Base-by-base conservation (phyloP, 2,888 invertebrate genomes). In the Ganaspis brasiliensis region DNA sequence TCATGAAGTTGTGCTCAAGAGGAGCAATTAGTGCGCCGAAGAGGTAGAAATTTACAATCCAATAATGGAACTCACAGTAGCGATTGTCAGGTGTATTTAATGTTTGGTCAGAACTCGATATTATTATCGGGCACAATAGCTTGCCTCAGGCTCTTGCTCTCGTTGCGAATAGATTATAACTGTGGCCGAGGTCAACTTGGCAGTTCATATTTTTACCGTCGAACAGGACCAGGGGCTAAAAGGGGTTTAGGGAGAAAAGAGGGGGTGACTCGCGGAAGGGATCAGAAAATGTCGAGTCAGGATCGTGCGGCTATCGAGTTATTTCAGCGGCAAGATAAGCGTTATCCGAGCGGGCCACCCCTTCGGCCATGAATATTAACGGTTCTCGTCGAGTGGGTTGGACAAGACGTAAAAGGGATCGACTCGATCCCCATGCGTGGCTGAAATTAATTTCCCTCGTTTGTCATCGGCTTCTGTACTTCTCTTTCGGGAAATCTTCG, bases 291-390 rank as follows among this genome's bases (percentile, higher is more conserved):
- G 87, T 82, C 82, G 86, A 87, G 87, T 89, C 87, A 87, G 88
- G 84, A 87, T 86, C 84, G 82, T 83, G 81, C 82, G 83, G 85
- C 87, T 88, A 89, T 88, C 89, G 87, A 89, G 88, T 88, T 89
- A 89, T 89, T 90, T 89, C 89, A 89, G 89, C 83, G 85, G 72
- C 81, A 82, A 88, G 89, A 89, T 90, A 89, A 90, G 88, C 87
- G 86, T 88, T 89, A 88, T 89, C 87, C 87, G 84, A 83, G 83
- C 84, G 82, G 79, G 74, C 82, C 84, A 82, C 75, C 84, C 86
- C 82, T 82, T 81, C 78, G 83, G 83, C 86, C 87, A 89, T 90
- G 89, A 90, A 90, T 89, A 89, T 90, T 89, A 90, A 90, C 87
- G 87, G 86, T 85, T 85, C 83, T 84, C 74, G 84, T 82, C 80